Base-by-base conservation (phyloP, 2,113 vertebrate genomes). In the Tonatia bakeri region DNA sequence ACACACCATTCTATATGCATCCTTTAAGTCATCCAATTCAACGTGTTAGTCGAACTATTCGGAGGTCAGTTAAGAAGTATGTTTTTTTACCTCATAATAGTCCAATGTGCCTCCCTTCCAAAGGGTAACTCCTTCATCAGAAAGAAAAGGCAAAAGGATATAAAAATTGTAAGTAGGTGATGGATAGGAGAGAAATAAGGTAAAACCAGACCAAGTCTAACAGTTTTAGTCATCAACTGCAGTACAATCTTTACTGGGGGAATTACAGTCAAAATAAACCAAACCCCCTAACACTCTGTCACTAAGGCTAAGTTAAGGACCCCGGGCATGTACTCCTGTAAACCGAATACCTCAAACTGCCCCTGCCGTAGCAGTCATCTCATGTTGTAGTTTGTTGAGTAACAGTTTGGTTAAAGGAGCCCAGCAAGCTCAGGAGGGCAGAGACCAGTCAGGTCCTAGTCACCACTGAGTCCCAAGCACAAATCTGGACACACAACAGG, bases 201-300 rank as follows among this genome's bases (percentile, higher is more conserved):
- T 54, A 50, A 85, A 93, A 92, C 82, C 43, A 94, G 43, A 43
- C 47, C 52, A 67, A 59, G 65, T 47, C 69, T 43, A 79, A 72
- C 38, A 40, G 76, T 59, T 83, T 80, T 17, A 88, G 40, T 70
- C 87, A 93, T 36, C 64, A 50, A 20, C 40, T 38, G 69, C 8
- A 54, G 38, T 2, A 38, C 3, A 2, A 81, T 61, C 50, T 81
- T 52, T 67, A 86, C 28, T 4, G 15, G 13, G 28, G 45, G 38
- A 61, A 81, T 61, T 43, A 79, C 2, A 52, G 79, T 79, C 82
- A 80, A 82, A 90, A 52, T 45, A 54, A 79, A 72, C 45, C 40
- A 11, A 40, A 26, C 4, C 17, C 19, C 7, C 19, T 31, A 47
- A 50, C 50, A 26, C 10, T 64, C 0, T 69, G n/a, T 52, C 61